Conservation (phyloP, 30 jellyfish, hydroid and myxozoan species). For the Catostylus mosaicus region DNA sequence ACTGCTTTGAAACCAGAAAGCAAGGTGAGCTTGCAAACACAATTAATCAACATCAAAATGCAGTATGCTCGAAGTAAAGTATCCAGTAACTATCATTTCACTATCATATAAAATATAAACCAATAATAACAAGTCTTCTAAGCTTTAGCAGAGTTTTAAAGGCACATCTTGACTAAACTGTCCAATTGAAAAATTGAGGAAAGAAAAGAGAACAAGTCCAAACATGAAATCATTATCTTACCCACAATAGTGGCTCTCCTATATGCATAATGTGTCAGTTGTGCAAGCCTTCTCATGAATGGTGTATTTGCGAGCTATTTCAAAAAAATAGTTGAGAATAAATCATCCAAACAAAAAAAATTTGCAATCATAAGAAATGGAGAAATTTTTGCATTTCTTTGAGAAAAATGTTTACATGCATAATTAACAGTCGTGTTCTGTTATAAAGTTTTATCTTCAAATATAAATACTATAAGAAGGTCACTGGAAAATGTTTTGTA, state of each 20-base stretch:
- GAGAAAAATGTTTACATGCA: neutral
- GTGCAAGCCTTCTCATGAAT: slow-evolving; percentile 69
- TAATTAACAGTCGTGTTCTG: neutral
- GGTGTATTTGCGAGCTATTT: slow-evolving; percentile 70
- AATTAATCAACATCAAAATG: too few relatives aligned
- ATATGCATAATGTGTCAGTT: slow-evolving; percentile 73
- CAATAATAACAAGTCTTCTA: too few relatives aligned
- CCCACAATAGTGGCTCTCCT: slow-evolving; percentile 61
- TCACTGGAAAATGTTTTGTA: too few relatives aligned
- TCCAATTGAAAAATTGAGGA: neutral
- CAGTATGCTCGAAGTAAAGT: too few relatives aligned
- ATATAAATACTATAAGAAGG: too few relatives aligned
- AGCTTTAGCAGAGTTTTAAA: too few relatives aligned
- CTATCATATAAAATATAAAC: too few relatives aligned
- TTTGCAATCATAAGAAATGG: neutral
- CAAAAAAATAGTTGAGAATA: neutral
- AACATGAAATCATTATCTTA: neutral
- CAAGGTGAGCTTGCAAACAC: too few relatives aligned
- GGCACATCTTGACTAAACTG: too few relatives aligned
- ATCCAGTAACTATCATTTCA: too few relatives aligned
- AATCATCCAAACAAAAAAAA: neutral
- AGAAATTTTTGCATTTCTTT: neutral
- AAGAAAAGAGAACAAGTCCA: neutral
- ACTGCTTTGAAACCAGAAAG: too few relatives aligned
- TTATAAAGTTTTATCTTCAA: too few relatives aligned